Percentiles rank a stretch among this genome's conserved stretches.
phyloP scores from a whole-genome alignment of 2,797 vertebrate species.

The Diceros bicornis region DNA sequence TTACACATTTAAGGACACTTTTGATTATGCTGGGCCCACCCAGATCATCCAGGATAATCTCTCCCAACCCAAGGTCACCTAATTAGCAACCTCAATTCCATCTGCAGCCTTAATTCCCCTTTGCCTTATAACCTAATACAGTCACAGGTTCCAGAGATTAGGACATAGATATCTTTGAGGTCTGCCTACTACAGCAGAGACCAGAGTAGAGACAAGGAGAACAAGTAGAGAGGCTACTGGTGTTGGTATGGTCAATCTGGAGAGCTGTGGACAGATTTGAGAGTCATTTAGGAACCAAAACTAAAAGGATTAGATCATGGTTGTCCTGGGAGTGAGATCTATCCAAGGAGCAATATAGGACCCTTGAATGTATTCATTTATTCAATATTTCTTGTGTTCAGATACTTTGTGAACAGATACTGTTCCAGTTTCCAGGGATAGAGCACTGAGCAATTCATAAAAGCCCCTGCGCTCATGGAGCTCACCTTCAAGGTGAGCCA shows the following conservation, averaged over 20 bases:
- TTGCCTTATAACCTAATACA: slow-evolving; percentile 3
- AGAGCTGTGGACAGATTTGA: neutral
- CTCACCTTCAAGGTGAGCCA: neutral
- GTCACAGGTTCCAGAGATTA: neutral
- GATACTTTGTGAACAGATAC: neutral
- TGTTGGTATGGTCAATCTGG: neutral
- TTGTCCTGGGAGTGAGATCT: neutral
- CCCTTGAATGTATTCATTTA: neutral
- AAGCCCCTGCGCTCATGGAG: neutral
- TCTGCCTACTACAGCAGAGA: neutral
- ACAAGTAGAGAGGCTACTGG: neutral
- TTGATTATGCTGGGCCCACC: neutral
- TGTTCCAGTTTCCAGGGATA: neutral
- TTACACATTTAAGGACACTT: neutral
- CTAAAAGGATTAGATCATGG: neutral
- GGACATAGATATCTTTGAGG: neutral
- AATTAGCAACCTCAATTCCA: neutral
- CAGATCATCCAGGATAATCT: neutral
- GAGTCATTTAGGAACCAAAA: neutral
- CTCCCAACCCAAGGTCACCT: neutral
- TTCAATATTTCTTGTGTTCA: slow-evolving; percentile 12
- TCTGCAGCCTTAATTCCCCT: neutral
- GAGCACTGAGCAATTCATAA: neutral
- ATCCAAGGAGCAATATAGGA: neutral
- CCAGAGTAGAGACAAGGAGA: neutral